phyloP scores from a whole-genome alignment of 2,888 invertebrate species.

The Troides aeacus region DNA sequence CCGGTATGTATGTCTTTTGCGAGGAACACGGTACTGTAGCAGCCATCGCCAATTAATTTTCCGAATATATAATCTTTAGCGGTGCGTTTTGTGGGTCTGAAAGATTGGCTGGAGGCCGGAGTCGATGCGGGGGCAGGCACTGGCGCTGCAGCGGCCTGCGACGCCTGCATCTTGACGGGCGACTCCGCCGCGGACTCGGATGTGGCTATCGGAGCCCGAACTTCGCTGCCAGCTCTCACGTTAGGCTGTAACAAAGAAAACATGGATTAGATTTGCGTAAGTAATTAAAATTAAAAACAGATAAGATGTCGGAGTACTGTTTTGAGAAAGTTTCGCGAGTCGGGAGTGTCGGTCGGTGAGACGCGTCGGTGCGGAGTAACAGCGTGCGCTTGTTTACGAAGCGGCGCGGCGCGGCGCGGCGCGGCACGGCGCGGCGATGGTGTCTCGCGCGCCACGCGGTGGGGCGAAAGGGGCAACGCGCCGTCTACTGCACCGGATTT shows the following conservation, averaged over 20 bases:
- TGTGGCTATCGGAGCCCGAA: slow-evolving; percentile 77
- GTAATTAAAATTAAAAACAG: background rate
- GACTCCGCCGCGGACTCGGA: slow-evolving; percentile 75
- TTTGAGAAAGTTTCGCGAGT: slow-evolving; percentile 19
- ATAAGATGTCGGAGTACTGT: background rate
- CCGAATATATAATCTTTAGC: slow-evolving; percentile 97
- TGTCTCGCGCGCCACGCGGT: slow-evolving; percentile 24
- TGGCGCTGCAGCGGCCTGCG: slow-evolving; percentile 67
- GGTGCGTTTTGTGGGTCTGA: slow-evolving; percentile 82
- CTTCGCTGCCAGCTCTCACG: slow-evolving; percentile 65
- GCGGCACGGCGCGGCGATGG: slow-evolving; percentile 15
- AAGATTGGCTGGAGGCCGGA: slow-evolving; percentile 65
- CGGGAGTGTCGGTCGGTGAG: slow-evolving; percentile 22
- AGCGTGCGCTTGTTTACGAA: slow-evolving; percentile 29
- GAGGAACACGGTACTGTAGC: slow-evolving; percentile 96
- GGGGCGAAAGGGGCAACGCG: slow-evolving; percentile 58
- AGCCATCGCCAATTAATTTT: slow-evolving; percentile 97
- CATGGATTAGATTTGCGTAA: background rate
- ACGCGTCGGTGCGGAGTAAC: slow-evolving; percentile 36
- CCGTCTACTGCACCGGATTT: slow-evolving; percentile 49
- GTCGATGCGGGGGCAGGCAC: slow-evolving; percentile 65
- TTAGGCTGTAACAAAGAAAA: slow-evolving; percentile 64
- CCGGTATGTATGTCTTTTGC: slow-evolving; percentile 94
- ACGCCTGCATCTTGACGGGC: slow-evolving; percentile 74
- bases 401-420: slow-evolving; percentile 12